phyloP scores from a whole-genome alignment of 92 coral and sea anemone genomes.

The Palythoa caribaeorum region DNA sequence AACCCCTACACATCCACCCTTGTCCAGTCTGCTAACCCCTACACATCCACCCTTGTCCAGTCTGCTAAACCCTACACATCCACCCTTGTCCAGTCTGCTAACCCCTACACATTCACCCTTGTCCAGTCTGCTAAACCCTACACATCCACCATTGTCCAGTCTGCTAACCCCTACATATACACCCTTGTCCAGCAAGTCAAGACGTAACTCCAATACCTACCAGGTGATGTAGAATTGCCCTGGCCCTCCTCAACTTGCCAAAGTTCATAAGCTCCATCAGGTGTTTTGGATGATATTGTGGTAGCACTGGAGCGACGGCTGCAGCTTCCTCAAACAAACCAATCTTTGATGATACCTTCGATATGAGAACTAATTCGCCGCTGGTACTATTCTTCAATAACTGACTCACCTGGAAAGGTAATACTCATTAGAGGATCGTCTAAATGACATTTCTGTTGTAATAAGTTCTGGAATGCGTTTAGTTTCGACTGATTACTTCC shows the following conservation, averaged over 20 bases:
- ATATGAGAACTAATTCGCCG: slow-evolving; percentile 80
- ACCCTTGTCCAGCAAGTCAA: not conserved
- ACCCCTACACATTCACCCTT: no score
- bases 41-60: no score
- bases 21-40: no score
- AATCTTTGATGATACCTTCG: slow-evolving; percentile 71
- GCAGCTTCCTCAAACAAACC: slow-evolving; percentile 97
- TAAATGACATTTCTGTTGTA: not conserved
- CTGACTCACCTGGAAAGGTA: slow-evolving; percentile 10
- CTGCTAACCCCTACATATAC: no score
- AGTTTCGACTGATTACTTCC: no score
- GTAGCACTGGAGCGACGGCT: slow-evolving; percentile 89
- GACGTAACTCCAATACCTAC: slow-evolving; percentile 54
- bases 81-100: no score
- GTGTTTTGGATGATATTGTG: slow-evolving; percentile 98
- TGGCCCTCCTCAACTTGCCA: slow-evolving; percentile 92
- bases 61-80: no score
- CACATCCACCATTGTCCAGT: no score
- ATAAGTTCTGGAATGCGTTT: not conserved
- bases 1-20: no score
- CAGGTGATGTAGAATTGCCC: slow-evolving; percentile 95
- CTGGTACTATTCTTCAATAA: slow-evolving; percentile 46
- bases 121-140: no score
- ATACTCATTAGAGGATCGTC: not conserved
- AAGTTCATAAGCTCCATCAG: slow-evolving; percentile 98